Evolutionary conservation across 2,113 vertebrate species (phyloP), one percentile per base, ranked within the genome.

Genomic region (Ceratotherium simum): DNA sequence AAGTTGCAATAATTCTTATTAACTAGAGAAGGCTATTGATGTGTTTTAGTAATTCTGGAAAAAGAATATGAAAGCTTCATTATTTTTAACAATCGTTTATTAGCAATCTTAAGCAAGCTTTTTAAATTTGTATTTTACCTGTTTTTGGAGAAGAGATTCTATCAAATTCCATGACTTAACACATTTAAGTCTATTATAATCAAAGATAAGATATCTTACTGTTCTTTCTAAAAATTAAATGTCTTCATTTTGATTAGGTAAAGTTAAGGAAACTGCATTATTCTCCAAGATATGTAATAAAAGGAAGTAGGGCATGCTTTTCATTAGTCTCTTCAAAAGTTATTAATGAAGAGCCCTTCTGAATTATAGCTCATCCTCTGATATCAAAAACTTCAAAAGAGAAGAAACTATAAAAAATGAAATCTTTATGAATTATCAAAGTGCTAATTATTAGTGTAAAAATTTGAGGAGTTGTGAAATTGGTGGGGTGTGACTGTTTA

Each of bases 61-160:
- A 88, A 83, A 67, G 0, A 3, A 36, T 18, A 65, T 29, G 21
- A 88, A 79, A 39, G 6, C 25, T 21, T 92, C 8, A n/a, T 48
- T 88, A 58, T 29, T 56, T 96, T 25, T 64, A 79, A n/a, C 27
- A 93, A 83, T 48, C 1, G 56, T 69, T 97, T 93, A 67, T 76
- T 75, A 95, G 25, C 54, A 89, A 39, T 89, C 58, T 60, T 33
- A 54, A 64, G 2, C 11, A 64, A 81, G 6, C 1, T 12, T 54
- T 54, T 86, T 33, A n/a, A 1, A 78, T 10, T 39, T 18, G 0
- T 25, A 72, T 6, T 6, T 64, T 89, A 21, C 2, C 17, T 58
- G 2, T 60, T 78, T 56, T 46, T 54, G 3, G 67, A 48, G 20
- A 84, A 62, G 5, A 79, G 0, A 36, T n/a, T 86, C 17, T 29